Conservation (phyloP, 2,888 invertebrate genomes). For the Polydrusus tereticollis region DNA sequence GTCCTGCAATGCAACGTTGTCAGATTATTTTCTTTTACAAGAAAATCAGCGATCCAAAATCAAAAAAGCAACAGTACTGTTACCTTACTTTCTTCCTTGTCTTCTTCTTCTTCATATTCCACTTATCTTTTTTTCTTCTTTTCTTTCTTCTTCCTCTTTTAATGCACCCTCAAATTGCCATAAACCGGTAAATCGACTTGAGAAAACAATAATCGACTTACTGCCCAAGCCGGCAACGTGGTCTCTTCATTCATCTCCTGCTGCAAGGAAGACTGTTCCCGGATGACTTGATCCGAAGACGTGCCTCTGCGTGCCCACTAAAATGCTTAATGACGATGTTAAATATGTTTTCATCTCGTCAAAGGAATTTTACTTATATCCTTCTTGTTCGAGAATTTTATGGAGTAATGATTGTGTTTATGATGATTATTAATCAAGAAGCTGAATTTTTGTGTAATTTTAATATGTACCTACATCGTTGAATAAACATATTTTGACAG, state of each 20-base stretch:
- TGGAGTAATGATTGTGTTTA: neutral
- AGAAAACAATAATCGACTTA: neutral
- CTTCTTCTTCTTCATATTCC: no score
- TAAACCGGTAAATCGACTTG: neutral
- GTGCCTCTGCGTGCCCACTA: conserved; percentile 37
- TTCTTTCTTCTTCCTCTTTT: no score
- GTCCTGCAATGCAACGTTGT: conserved; percentile 32
- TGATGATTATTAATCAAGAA: neutral
- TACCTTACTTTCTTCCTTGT: no score
- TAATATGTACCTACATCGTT: no score
- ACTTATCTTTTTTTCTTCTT: no score
- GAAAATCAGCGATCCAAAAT: neutral
- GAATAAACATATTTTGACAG: no score
- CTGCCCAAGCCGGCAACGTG: conserved; percentile 15
- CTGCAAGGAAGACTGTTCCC: conserved; percentile 28
- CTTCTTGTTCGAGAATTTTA: neutral
- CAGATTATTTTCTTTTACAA: conserved; percentile 1
- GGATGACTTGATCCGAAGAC: conserved; percentile 43
- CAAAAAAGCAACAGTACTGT: no score
- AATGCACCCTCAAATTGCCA: no score
- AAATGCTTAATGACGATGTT: conserved; percentile 45
- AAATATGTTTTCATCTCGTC: conserved; percentile 37
- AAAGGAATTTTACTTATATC: conserved; percentile 35
- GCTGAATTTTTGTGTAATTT: no score
- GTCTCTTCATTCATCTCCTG: conserved; percentile 36